phyloP scores from a whole-genome alignment of 2,113 vertebrate genomes.

The Symphodus melops region DNA sequence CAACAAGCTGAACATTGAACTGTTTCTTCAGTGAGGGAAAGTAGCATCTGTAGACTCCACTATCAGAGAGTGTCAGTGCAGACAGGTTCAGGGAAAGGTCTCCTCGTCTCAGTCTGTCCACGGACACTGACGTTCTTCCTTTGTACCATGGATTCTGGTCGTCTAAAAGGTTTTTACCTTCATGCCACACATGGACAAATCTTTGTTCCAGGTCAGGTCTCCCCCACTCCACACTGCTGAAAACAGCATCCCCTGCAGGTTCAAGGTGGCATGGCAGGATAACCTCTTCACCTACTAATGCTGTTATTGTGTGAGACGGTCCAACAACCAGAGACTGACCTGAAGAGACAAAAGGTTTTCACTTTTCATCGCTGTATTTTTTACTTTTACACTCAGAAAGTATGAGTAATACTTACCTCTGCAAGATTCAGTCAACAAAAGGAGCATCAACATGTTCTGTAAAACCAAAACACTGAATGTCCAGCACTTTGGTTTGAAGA shows the following conservation, averaged over 20 bases:
- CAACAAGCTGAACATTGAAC: not conserved
- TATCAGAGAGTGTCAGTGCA: slow-evolving; percentile 9
- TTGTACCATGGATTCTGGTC: not conserved
- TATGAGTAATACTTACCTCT: not conserved
- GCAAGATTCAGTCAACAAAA: not conserved
- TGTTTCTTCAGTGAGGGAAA: not conserved
- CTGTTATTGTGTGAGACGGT: not conserved
- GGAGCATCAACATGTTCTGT: not conserved
- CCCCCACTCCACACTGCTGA: not conserved
- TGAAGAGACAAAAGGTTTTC: not conserved
- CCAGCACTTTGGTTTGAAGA: not conserved
- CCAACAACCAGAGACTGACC: not conserved
- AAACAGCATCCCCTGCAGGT: not conserved
- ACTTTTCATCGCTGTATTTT: no score
- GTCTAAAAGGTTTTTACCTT: not conserved
- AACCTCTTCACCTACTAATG: not conserved
- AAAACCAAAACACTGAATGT: not conserved
- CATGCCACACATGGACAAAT: slow-evolving; percentile 19
- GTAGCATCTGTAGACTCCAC: not conserved
- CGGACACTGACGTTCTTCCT: not conserved
- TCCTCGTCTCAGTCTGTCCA: not conserved
- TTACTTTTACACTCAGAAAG: no score
- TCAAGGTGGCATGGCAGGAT: slow-evolving; percentile 7
- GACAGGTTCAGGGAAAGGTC: slow-evolving; percentile 29
- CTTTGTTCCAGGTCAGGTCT: not conserved